Evolutionary conservation across 2,113 vertebrate species (phyloP), one percentile per base, ranked within the genome.

Genomic region (Vulpes ferrilata): DNA sequence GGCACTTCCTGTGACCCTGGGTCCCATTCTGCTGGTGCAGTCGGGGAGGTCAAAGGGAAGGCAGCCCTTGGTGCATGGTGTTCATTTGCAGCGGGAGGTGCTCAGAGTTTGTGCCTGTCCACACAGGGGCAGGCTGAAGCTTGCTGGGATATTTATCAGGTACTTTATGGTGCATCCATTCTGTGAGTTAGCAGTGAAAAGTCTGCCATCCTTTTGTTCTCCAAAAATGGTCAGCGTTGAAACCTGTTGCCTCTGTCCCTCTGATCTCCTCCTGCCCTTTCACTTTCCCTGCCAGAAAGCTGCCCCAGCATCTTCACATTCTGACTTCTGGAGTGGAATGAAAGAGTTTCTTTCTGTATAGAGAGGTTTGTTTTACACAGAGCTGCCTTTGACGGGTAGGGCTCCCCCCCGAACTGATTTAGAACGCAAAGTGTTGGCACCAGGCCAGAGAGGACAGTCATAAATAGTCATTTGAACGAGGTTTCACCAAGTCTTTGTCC

Each of bases 1-100:
- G 82, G 48, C 0, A 12, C 97, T 98, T 98, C 98, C 98, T 97
- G 97, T 80, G 95, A 96, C 97, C 95, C 79, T 0, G 22, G 96
- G 96, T 85, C 89, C 82, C 7, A 48, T 81, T 97, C 97, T 85
- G 55, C 90, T 71, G 64, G 64, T 25, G 64, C 17, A 0, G 43
- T 6, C 43, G 17, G 60, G 19, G 93, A 43, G 32, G 95, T 57
- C 32, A 67, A 23, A 87, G 79, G 60, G 85, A 27, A 59, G 62
- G 53, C 35, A 35, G 10, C 22, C 76, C 3, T 16, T 1, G 88
- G 43, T 74, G 79, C 43, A 0, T 13, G 30, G 23, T 43, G 78
- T 80, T 51, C n/a, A 23, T 1, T 9, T 30, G 53, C 55, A 3
- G 27, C 0, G 3, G 48, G 78, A 57, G 43, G 59, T 17, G 60